Base-by-base conservation (phyloP, 2,113 vertebrate genomes). In the human (Homo sapiens) region DNA sequence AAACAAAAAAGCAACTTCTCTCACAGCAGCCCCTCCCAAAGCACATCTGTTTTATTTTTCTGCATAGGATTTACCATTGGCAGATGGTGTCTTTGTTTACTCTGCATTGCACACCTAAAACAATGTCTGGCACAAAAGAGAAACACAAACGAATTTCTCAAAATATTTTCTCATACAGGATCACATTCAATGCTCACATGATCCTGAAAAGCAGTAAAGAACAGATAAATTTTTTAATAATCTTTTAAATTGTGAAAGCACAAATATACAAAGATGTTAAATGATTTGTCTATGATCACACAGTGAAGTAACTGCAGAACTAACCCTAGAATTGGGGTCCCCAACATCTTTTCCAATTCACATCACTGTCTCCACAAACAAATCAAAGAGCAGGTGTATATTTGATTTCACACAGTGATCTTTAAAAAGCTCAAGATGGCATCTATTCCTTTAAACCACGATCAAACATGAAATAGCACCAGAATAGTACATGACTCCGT, bases 341-440 rank as follows among this genome's bases (percentile, higher is more conserved):
- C 93, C 50, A 76, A 18, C 38, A 96, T 45, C n/a, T 94, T 96
- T 72, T 89, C 55, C 52, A 93, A 64, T 70, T 96, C 52, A 93
- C 20, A 79, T 45, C 64, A 93, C 43, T 64, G 13, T 23, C 20
- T 70, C 55, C 75, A 90, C 2, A 27, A 94, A 64, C 38, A 93
- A 85, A 95, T 85, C 66, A 97, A 90, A 92, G 35, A 93, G 52
- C 3, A 96, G 73, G 20, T n/a, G 3, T 82, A 2, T 81, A 92
- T 64, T 91, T 95, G 80, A 95, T 86, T 97, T 79, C 93, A 40
- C 20, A 93, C 20, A 86, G 48, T 89, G 43, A 96, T 82, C 79
- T 94, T 90, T 94, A 86, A 94, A 94, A 94, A 96, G 75, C 45
- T 89, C 81, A 81, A 90, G 27, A n/a, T 94, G 57, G 89, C 35